These are phyloP conservation scores for Diuraphis noxia DNA, from an alignment of 1,140 invertebrate genomes.

Conservation along the genomic window DNA sequence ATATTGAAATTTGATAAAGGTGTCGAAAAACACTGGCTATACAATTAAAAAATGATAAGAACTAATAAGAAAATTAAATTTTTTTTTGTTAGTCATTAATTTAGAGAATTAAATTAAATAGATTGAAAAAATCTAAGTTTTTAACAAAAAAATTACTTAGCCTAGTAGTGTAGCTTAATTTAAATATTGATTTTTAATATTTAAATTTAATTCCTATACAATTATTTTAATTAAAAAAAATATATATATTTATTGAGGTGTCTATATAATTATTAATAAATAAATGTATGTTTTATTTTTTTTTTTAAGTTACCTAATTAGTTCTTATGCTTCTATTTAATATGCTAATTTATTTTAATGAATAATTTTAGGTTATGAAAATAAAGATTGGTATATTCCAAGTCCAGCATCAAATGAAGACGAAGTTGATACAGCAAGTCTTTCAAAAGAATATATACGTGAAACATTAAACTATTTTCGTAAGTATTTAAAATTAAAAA, in stretches of 20 bases:
- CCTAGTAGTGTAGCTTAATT: too few relatives aligned
- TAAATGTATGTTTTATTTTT: not conserved
- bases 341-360: not conserved
- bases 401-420: slow-evolving; percentile 76
- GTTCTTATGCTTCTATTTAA: not conserved
- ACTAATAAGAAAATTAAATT: too few relatives aligned
- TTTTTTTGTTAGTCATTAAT: too few relatives aligned
- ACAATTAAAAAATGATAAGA: too few relatives aligned
- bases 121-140: too few relatives aligned
- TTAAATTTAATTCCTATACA: not conserved
- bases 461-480: slow-evolving; percentile 96
- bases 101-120: too few relatives aligned
- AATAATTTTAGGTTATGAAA: slow-evolving; percentile 79
- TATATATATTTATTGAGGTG: too few relatives aligned
- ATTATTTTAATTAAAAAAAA: not conserved
- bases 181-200: not conserved
- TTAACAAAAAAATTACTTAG: too few relatives aligned
- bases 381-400: slow-evolving; percentile 92
- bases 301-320: not conserved
- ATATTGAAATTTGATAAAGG: too few relatives aligned
- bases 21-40: too few relatives aligned
- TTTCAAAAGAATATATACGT: slow-evolving; percentile 91
- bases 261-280: too few relatives aligned
- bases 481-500: slow-evolving; percentile 68
- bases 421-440: slow-evolving; percentile 77